Conservation (phyloP, 2,113 vertebrate species). For the Ochotona princeps region DNA sequence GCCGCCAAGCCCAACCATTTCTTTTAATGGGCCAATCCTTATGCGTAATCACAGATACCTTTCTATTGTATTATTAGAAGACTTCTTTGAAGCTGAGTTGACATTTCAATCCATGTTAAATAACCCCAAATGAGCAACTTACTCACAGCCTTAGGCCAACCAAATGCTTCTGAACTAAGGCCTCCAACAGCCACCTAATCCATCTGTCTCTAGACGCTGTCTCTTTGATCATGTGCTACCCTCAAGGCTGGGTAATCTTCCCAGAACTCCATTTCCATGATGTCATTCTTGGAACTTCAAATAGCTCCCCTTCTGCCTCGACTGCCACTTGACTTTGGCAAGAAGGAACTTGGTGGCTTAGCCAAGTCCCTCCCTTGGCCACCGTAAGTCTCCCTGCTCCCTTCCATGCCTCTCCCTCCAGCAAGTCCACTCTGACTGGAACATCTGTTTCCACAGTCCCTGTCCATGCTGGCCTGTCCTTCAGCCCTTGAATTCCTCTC, state of each 20-base stretch:
- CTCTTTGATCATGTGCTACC: conserved; percentile 41
- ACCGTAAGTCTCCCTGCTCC: not conserved
- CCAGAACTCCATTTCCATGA: conserved; percentile 56
- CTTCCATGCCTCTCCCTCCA: not conserved
- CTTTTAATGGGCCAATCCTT: not conserved
- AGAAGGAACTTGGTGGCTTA: not conserved
- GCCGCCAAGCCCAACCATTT: too few species aligned
- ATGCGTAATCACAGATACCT: not conserved
- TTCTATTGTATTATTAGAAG: not conserved
- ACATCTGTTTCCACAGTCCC: not conserved
- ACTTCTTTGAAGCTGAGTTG: conserved; percentile 30
- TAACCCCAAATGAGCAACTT: not conserved
- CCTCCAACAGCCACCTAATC: conserved; percentile 16
- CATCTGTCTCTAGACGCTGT: not conserved
- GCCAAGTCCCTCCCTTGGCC: not conserved
- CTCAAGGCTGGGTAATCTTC: conserved; percentile 26
- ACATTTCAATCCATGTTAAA: conserved; percentile 23
- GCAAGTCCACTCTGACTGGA: not conserved
- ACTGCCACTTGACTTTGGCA: not conserved
- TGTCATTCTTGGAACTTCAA: conserved; percentile 57
- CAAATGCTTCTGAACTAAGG: conserved; percentile 3
- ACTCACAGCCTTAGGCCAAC: conserved; percentile 14
- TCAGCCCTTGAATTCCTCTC: not conserved
- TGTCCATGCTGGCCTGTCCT: not conserved
- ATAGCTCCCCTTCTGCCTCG: not conserved